These are phyloP conservation scores for Beroe ovata DNA, from an alignment of 37 sponge, comb jelly and placozoan species.

Conservation along the genomic window DNA sequence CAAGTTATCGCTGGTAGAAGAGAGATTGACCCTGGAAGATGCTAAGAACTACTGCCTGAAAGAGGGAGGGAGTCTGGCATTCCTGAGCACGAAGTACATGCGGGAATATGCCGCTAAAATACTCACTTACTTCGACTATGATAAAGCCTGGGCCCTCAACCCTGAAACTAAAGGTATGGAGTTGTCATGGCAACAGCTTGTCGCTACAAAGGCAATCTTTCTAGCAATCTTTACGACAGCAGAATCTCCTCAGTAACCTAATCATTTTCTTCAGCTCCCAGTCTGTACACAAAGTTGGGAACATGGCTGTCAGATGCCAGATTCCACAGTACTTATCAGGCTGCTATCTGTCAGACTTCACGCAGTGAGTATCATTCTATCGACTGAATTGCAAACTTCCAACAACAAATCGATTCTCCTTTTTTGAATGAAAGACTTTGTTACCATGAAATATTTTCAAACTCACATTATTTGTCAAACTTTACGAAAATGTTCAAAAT, in stretches of 20 bases:
- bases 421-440: too few relatives aligned
- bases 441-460: too few relatives aligned
- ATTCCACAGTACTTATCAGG: background rate
- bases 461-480: too few relatives aligned
- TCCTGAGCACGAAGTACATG: conserved; percentile 19
- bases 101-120: conserved; percentile 15
- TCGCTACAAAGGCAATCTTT: too few relatives aligned
- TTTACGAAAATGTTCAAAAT: too few relatives aligned
- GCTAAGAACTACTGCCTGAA: conserved; percentile 1
- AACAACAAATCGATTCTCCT: too few relatives aligned
- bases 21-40: background rate
- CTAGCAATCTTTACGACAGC: too few relatives aligned
- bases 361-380: conserved; percentile 32
- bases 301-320: background rate
- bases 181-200: too few relatives aligned
- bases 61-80: background rate
- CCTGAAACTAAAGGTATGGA: conserved; percentile 17
- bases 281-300: conserved; percentile 10
- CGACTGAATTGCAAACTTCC: too few relatives aligned
- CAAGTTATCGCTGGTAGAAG: conserved; percentile 24
- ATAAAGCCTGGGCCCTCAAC: conserved; percentile 2
- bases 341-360: conserved; percentile 6
- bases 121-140: conserved; percentile 27
- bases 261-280: conserved; percentile 8
- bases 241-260: too few relatives aligned